Evolutionary conservation across 2,888 invertebrate genomes (phyloP).

Genomic region (Dorcus parallelipipedus): DNA sequence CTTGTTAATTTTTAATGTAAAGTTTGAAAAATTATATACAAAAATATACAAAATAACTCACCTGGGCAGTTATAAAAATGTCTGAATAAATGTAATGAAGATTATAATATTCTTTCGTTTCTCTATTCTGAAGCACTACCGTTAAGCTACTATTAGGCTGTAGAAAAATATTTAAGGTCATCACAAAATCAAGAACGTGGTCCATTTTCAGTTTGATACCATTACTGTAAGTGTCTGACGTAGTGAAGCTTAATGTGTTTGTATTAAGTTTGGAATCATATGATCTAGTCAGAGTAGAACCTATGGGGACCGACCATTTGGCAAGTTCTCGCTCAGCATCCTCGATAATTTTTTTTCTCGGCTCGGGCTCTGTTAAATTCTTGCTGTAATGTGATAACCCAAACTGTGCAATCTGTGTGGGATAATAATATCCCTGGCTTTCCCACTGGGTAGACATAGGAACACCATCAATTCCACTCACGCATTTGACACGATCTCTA

Average conservation of each 20-base stretch:
- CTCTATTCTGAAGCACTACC: conserved; percentile 73
- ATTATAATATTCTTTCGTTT: conserved; percentile 73
- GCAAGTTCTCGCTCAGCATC: conserved; percentile 68
- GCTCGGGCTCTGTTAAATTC: conserved; percentile 81
- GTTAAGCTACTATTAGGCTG: conserved; percentile 79
- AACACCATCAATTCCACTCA: conserved; percentile 90
- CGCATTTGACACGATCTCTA: conserved; percentile 91
- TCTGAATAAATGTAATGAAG: conserved; percentile 80
- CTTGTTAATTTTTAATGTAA: not conserved
- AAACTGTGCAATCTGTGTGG: conserved; percentile 98
- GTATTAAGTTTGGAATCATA: conserved; percentile 59
- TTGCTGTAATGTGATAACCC: conserved; percentile 97
- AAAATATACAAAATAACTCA: conserved; percentile 41
- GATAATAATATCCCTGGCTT: conserved; percentile 92
- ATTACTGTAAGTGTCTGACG: conserved; percentile 65
- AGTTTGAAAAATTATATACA: not conserved
- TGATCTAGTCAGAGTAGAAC: conserved; percentile 61
- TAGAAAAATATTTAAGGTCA: conserved; percentile 70
- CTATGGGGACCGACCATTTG: conserved; percentile 72
- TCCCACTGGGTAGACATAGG: conserved; percentile 98
- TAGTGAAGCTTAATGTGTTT: conserved; percentile 72
- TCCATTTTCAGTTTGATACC: conserved; percentile 68
- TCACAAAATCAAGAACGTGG: conserved; percentile 69
- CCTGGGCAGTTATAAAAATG: conserved; percentile 69
- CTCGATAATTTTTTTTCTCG: conserved; percentile 69